Percentiles rank a stretch among this genome's conserved stretches.
phyloP scores from a whole-genome alignment of 2,888 invertebrate genomes.

The Drosophila dives region DNA sequence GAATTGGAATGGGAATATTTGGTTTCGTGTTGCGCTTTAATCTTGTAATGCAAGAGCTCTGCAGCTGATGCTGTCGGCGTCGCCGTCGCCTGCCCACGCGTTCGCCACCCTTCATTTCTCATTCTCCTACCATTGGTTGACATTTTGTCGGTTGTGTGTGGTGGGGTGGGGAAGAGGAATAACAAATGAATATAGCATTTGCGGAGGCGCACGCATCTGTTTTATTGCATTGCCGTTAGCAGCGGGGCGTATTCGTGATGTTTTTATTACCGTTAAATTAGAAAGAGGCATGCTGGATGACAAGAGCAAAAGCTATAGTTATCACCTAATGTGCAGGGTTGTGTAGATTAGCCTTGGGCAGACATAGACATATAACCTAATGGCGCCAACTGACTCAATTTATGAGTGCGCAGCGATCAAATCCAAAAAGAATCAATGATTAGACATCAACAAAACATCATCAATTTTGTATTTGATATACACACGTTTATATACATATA shows the following conservation, averaged over 20 bases:
- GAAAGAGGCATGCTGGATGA: constrained; percentile 29
- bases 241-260: constrained; percentile 76
- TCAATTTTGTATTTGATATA: constrained; percentile 19
- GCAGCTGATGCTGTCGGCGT: constrained; percentile 63
- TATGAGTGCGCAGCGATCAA: constrained; percentile 46
- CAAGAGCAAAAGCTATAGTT: background rate
- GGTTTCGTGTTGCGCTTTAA: constrained; percentile 69
- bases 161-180: background rate
- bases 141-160: constrained; percentile 29
- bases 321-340: constrained; percentile 1
- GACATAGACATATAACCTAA: constrained; percentile 1
- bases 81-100: constrained; percentile 46
- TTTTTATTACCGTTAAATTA: constrained; percentile 78
- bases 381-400: constrained; percentile 52
- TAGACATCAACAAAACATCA: constrained; percentile 13
- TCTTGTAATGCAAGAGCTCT: constrained; percentile 60
- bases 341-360: constrained; percentile 19
- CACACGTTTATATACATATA: background rate
- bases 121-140: constrained; percentile 29
- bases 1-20: constrained; percentile 41
- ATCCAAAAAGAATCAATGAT: constrained; percentile 45
- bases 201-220: constrained; percentile 43
- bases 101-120: background rate
- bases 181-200: constrained; percentile 59
- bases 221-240: constrained; percentile 66